Base-by-base conservation (phyloP, 1,140 invertebrate species). In the Philopotamus ludificatus region DNA sequence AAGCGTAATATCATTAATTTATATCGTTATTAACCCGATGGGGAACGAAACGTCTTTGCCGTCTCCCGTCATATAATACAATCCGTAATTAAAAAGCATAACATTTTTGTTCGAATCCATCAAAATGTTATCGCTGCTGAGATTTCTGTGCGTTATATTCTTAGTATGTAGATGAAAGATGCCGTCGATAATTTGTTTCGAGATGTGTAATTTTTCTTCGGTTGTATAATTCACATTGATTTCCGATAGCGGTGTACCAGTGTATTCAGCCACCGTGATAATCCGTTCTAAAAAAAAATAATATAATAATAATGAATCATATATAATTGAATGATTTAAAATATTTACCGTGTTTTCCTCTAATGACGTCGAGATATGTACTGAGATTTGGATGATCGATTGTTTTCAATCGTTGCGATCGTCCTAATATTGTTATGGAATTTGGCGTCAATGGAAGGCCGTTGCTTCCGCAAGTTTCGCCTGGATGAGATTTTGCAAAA, bases 371-470 rank as follows among this genome's bases (percentile, higher is more conserved):
- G 8, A 98, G 78, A 81, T 97, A 98, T 63, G 87, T 85, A 71
- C 92, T 94, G 28, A 98, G 81, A 82, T 93, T 85, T 7, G 86
- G 84, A 79, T 96, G 92, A 62, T 85, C 79, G 45, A 97, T 79
- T 0, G 86, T 88, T 74, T 93, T 92, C 1, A 98, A 79, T 49
- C 86, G 81, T 74, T 96, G 93, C 54, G 95, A 91, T 73, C 88
- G 84, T 15, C 96, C 96, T 57, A 95, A 82, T 73, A 98, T 96
- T 61, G 91, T 91, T 58, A 98, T 95, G 0, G 95, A 97, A 80
- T 97, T 97, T 16, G 95, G 95, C 1, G 95, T 98, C 9, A 98
- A 79, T 0, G 95, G 96, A 26, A 98, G 80, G 12, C 96, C 95
- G 82, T 98, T 98, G 60, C 91, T 93, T 7, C 95, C 95, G 80